Percentiles rank a stretch among this genome's conserved stretches.
phyloP scores from a whole-genome alignment of 2,888 invertebrate genomes.

The Acanthosepion pharaonis region DNA sequence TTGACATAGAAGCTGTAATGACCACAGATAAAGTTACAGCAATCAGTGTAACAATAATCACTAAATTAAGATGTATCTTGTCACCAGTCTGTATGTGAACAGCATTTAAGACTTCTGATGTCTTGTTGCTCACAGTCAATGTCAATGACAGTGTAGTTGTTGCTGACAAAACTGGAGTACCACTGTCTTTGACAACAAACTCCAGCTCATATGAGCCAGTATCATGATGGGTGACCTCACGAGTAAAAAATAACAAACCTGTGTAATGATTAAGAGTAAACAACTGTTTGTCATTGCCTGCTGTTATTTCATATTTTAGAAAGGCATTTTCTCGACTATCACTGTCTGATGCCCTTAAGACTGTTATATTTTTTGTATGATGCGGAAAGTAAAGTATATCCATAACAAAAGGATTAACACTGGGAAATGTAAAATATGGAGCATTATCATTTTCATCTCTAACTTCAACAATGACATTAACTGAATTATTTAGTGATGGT shows the following conservation, averaged over 20 bases:
- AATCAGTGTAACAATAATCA: slow-evolving; percentile 14
- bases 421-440: slow-evolving; percentile 50
- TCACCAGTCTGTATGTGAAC: slow-evolving; percentile 9
- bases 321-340: slow-evolving; percentile 8
- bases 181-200: slow-evolving; percentile 13
- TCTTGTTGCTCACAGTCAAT: slow-evolving; percentile 20
- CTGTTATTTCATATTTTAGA: slow-evolving; percentile 2
- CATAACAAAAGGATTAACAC: slow-evolving; percentile 12
- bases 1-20: slow-evolving; percentile 33
- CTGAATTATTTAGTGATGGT: slow-evolving; percentile 49
- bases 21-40: slow-evolving; percentile 33
- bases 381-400: not conserved
- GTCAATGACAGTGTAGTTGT: slow-evolving; percentile 1
- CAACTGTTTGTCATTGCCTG: slow-evolving; percentile 1
- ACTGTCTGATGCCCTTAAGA: slow-evolving; percentile 21
- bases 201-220: slow-evolving; percentile 21
- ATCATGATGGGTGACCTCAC: slow-evolving; percentile 22
- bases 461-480: slow-evolving; percentile 54
- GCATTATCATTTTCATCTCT: slow-evolving; percentile 59
- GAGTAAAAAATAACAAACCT: slow-evolving; percentile 1
- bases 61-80: slow-evolving; percentile 23
- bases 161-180: not conserved
- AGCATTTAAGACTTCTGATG: slow-evolving; percentile 33
- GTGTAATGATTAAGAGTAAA: slow-evolving; percentile 12
- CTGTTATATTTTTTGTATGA: not conserved